phyloP scores from a whole-genome alignment of 2,797 vertebrate genomes.

The Hirundo rustica region DNA sequence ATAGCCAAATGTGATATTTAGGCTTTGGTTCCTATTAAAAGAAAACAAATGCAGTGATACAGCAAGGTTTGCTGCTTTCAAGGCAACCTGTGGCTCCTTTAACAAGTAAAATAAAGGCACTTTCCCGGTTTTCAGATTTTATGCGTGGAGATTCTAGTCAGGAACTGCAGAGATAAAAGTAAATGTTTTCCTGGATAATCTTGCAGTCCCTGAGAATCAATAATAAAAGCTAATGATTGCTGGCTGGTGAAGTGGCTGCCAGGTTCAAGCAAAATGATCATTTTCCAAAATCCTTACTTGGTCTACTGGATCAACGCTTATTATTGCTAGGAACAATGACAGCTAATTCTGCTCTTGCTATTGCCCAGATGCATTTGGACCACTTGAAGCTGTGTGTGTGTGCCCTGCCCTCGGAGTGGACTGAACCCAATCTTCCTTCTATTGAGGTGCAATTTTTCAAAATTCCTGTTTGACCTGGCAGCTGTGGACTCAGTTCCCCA shows the following conservation, averaged over 20 bases:
- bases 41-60: constrained; percentile 29
- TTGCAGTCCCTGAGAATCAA: background rate
- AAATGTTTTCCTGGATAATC: background rate
- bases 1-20: constrained; percentile 65
- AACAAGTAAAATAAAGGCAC: background rate
- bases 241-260: background rate
- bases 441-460: background rate
- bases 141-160: background rate
- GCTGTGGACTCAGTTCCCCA: background rate
- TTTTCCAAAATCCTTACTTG: background rate
- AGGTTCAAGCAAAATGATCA: background rate
- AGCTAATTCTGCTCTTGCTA: background rate
- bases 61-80: background rate
- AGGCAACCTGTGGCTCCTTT: background rate
- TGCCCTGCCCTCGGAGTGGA: background rate
- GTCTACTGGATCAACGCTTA: background rate
- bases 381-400: background rate
- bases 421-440: background rate
- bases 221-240: background rate
- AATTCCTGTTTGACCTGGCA: background rate
- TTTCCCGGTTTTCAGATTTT: background rate
- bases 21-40: constrained; percentile 33
- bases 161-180: background rate
- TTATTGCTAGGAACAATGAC: background rate
- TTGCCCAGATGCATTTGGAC: background rate